phyloP scores from a whole-genome alignment of 2,888 invertebrate genomes.

The Machimus atricapillus region DNA sequence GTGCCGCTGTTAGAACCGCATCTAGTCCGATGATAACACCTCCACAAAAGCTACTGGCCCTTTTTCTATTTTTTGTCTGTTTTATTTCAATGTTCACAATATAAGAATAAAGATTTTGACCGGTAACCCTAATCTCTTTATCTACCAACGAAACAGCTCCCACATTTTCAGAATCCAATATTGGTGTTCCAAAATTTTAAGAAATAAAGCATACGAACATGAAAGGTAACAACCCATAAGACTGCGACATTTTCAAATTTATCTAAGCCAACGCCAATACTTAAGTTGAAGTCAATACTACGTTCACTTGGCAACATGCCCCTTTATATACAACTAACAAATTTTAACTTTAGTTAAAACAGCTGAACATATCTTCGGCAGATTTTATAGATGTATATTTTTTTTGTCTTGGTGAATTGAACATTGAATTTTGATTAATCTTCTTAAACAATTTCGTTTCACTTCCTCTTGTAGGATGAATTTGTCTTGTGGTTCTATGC shows the following conservation, averaged over 20 bases:
- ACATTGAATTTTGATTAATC: neutral
- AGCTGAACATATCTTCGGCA: neutral
- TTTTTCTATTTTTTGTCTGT: neutral
- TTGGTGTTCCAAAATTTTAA: neutral
- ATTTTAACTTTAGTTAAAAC: neutral
- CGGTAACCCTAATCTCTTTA: neutral
- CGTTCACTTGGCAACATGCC: neutral
- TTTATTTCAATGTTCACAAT: neutral
- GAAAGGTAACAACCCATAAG: neutral
- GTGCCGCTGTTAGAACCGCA: slow-evolving; percentile 65
- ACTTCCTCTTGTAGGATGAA: no score
- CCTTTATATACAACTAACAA: neutral
- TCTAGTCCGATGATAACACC: slow-evolving; percentile 63
- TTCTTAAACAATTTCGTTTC: no score
- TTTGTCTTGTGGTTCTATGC: no score
- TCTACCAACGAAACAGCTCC: neutral
- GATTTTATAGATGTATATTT: neutral
- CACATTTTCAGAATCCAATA: neutral
- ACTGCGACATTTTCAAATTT: neutral
- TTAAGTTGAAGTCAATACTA: no score
- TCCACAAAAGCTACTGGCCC: slow-evolving; percentile 57
- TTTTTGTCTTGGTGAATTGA: no score
- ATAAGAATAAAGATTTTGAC: neutral
- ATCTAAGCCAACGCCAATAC: no score
- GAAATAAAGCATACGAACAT: neutral